Evolutionary conservation across 2,888 invertebrate species (phyloP).

Genomic region (Gasteruption jaculator): DNA sequence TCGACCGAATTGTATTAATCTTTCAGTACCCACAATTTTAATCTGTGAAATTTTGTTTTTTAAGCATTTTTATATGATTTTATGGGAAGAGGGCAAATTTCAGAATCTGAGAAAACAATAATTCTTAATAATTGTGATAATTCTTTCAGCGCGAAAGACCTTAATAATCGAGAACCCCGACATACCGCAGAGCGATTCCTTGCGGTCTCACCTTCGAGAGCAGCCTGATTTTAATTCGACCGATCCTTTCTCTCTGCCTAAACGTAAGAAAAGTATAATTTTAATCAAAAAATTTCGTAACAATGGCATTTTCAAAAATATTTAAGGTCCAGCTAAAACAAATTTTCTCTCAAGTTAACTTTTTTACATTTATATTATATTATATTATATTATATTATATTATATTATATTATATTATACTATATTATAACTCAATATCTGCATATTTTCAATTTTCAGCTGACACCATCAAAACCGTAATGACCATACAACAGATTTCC

Average conservation of each 20-base stretch:
- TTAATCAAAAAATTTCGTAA: not conserved
- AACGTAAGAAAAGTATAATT: constrained; percentile 35
- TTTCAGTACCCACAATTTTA: too few relatives aligned
- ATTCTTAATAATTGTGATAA: constrained; percentile 5
- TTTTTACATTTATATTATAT: not conserved
- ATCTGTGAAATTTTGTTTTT: too few relatives aligned
- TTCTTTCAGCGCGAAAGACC: constrained; percentile 47
- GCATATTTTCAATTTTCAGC: constrained; percentile 45
- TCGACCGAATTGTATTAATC: too few relatives aligned
- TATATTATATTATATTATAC: constrained; percentile 3
- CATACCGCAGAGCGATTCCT: constrained; percentile 58
- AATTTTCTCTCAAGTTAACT: not conserved
- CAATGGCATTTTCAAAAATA: too few relatives aligned
- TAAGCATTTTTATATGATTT: too few relatives aligned
- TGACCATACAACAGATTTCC: constrained; percentile 60
- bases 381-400: not conserved
- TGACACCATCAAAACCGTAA: constrained; percentile 55
- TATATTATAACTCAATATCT: constrained; percentile 11
- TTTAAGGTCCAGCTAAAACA: too few relatives aligned
- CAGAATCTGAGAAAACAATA: too few relatives aligned
- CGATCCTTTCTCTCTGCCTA: constrained; percentile 38
- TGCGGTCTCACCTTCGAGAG: constrained; percentile 47
- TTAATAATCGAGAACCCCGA: constrained; percentile 73
- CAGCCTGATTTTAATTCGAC: constrained; percentile 29
- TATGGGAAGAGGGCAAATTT: too few relatives aligned